Percentiles rank a stretch among this genome's conserved stretches.
phyloP scores from a whole-genome alignment of 2,113 vertebrate species.

The Petrocephalus microphthalmus region DNA sequence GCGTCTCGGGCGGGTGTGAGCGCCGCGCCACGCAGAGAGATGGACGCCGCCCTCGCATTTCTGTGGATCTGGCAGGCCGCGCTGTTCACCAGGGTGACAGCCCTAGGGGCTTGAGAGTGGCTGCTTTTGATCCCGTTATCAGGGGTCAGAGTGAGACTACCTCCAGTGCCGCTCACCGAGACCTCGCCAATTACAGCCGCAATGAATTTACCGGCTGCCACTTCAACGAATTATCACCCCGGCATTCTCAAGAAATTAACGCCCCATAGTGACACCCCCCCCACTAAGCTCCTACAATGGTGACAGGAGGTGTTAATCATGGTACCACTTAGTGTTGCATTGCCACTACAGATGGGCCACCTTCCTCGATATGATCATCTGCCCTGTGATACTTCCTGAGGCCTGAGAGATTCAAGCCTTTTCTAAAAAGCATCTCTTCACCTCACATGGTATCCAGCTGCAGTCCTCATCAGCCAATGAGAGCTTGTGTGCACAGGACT shows the following conservation, averaged over 20 bases:
- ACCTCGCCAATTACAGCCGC: slow-evolving; percentile 5
- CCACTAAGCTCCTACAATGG: not conserved
- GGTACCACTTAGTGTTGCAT: not conserved
- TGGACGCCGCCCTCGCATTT: not conserved
- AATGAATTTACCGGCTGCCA: not conserved
- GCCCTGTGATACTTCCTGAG: not conserved
- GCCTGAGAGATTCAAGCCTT: not conserved
- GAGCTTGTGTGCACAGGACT: not conserved
- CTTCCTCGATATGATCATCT: not conserved
- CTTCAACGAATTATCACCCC: slow-evolving; percentile 17
- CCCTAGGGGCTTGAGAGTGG: not conserved
- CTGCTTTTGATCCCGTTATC: not conserved
- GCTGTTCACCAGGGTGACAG: not conserved
- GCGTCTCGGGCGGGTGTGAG: not conserved
- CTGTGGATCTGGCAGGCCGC: not conserved
- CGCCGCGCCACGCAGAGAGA: not conserved
- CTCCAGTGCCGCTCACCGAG: not conserved
- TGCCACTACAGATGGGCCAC: not conserved
- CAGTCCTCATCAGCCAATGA: not conserved
- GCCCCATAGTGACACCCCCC: not conserved
- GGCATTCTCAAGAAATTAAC: slow-evolving; percentile 17
- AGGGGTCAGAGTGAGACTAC: not conserved
- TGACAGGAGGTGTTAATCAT: slow-evolving; percentile 11
- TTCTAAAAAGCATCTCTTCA: not conserved
- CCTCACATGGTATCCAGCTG: not conserved